Base-by-base conservation (phyloP, 92 coral and sea anemone genomes). In the Montipora capitata region DNA sequence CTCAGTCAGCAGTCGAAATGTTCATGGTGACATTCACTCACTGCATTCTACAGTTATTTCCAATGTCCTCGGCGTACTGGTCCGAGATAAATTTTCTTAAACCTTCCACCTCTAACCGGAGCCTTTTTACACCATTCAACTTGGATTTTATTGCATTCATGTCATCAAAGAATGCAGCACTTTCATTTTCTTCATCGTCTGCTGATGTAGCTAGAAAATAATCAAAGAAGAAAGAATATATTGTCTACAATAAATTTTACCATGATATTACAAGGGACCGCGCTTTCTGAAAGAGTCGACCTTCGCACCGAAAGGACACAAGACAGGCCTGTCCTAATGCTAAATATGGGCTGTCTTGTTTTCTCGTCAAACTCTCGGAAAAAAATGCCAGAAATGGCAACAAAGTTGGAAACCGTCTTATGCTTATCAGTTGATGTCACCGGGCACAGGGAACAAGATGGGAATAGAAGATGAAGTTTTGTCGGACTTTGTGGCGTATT, bases 11-110 rank as follows among this genome's bases (percentile, higher is more conserved):
- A 45, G 51, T 8, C 9, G 51, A 4, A 4, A 5, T 0, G 9
- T 45, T 5, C 51, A 45, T 8, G 0, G 0, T 45, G 6, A 8
- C 51, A 45, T 45, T 45, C 7, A 42, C 0, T 88, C 86, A 95
- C 43, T 95, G 98, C 84, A 95, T 91, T 57, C 90, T 90, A 79
- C 98, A 95, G 67, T 95, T 95, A 65, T 93, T 95, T 20, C 98
- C 98, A 76, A 95, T 94, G 72, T 95, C 98, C 89, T 95, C 98
- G n/a, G 98, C 98, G 72, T 93, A 95, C 65, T 95, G 98, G 69
- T 95, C 94, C 58, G 94, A 93, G n/a, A 95, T 84, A 61, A 93
- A 93, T 79, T 90, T 93, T 85, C 98, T 84, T 16, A 95, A 57
- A 39, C 84, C 74, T 69, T 95, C 98, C 43, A 95, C 94, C 56